Conservation (phyloP, 1,140 invertebrate species). For the Drosophila rufa region DNA sequence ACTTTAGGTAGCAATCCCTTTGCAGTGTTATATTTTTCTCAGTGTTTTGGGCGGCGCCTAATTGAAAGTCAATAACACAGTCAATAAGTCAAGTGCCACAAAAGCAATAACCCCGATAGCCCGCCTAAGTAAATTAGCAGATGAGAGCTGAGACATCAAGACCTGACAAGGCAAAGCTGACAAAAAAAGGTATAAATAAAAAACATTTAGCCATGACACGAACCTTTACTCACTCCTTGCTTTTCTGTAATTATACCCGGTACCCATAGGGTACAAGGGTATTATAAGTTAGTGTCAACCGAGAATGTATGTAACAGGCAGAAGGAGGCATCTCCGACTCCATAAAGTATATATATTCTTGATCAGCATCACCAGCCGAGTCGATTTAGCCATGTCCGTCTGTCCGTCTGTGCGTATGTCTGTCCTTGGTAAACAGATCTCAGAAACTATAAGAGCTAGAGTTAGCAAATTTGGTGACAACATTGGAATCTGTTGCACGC, state of each 20-base stretch:
- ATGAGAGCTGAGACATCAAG: slow-evolving; percentile 1
- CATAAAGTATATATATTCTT: too few species aligned
- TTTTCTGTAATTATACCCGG: background rate
- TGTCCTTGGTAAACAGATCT: too few species aligned
- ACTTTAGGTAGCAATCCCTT: background rate
- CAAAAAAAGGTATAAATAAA: slow-evolving; percentile 5
- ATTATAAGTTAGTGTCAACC: too few species aligned
- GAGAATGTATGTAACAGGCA: too few species aligned
- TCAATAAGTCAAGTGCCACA: slow-evolving; percentile 44
- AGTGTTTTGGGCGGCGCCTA: slow-evolving; percentile 18
- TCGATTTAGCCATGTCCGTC: too few species aligned
- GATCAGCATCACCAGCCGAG: too few species aligned
- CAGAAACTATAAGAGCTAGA: too few species aligned
- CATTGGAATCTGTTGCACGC: too few species aligned
- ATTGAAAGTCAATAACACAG: slow-evolving; percentile 41
- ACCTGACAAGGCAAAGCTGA: slow-evolving; percentile 15
- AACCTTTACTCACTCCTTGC: slow-evolving; percentile 6
- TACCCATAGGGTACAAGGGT: too few species aligned
- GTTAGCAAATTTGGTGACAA: too few species aligned
- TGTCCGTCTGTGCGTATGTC: too few species aligned
- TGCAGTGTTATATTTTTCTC: slow-evolving; percentile 3
- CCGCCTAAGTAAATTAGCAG: slow-evolving; percentile 9
- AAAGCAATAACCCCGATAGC: background rate
- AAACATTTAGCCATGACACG: slow-evolving; percentile 29
- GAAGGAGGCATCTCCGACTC: too few species aligned